Conservation (phyloP, 2,888 invertebrate genomes). For the Hypercompe scribonia region DNA sequence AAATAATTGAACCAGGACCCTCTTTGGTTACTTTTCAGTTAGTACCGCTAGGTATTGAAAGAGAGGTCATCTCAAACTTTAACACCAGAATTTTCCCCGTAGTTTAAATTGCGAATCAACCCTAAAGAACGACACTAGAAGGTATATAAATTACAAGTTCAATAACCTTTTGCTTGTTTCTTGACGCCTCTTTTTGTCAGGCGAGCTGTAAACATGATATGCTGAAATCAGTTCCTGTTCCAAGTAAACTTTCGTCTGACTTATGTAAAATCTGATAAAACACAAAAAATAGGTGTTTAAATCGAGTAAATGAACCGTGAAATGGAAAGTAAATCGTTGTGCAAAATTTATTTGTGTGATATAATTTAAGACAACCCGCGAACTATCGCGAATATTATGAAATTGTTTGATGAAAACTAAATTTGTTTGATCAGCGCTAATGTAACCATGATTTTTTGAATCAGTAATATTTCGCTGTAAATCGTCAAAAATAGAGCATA, state of each 20-base stretch:
- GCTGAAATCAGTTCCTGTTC: not conserved
- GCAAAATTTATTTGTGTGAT: slow-evolving; percentile 48
- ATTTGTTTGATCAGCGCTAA: slow-evolving; percentile 35
- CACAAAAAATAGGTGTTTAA: slow-evolving; percentile 4
- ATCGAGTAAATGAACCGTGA: slow-evolving; percentile 41
- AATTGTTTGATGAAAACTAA: slow-evolving; percentile 27
- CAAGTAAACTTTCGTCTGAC: not conserved
- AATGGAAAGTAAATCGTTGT: slow-evolving; percentile 55
- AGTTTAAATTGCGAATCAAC: not conserved
- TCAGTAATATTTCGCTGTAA: slow-evolving; percentile 33
- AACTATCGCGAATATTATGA: slow-evolving; percentile 41
- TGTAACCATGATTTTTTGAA: slow-evolving; percentile 32
- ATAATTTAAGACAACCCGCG: slow-evolving; percentile 48
- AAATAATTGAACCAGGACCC: too few species aligned
- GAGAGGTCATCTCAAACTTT: not conserved
- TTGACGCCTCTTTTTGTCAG: not conserved
- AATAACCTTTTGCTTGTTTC: not conserved
- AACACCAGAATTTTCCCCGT: not conserved
- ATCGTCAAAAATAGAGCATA: slow-evolving; percentile 34
- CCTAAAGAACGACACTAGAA: not conserved
- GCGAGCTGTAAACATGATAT: not conserved
- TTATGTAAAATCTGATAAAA: slow-evolving; percentile 9
- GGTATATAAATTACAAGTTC: not conserved
- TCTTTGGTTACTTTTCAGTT: too few species aligned
- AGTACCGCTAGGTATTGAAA: not conserved